Evolutionary conservation across 1,140 invertebrate species (phyloP).

Genomic region (Rhagoletis pomonella): DNA sequence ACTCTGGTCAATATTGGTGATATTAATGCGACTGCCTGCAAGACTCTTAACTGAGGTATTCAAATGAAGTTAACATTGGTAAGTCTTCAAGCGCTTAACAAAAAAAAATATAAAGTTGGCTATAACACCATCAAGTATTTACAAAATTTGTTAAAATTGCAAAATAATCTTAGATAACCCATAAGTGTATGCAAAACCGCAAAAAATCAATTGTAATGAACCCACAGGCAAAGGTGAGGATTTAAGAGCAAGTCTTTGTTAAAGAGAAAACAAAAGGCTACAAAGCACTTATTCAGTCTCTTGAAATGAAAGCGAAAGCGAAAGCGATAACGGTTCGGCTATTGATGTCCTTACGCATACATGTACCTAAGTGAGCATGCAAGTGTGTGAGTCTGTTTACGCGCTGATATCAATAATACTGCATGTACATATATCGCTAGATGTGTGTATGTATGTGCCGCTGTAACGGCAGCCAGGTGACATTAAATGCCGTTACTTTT

Average conservation of each 20-base stretch:
- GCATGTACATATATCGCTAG: no score
- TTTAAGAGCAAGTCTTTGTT: background rate
- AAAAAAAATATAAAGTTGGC: no score
- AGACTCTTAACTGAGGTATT: no score
- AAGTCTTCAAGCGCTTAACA: no score
- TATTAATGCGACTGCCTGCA: no score
- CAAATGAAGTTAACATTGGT: no score
- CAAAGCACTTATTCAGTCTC: background rate
- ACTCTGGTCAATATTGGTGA: no score
- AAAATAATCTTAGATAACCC: background rate
- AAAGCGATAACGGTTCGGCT: background rate
- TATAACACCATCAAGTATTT: no score
- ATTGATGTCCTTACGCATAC: background rate
- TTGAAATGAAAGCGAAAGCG: conserved; percentile 46
- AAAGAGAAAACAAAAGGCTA: background rate
- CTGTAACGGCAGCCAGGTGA: background rate
- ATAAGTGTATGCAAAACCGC: background rate
- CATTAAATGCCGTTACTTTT: conserved; percentile 36
- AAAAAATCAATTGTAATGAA: conserved; percentile 44
- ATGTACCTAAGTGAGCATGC: background rate
- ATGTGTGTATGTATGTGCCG: no score
- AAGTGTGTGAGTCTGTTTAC: no score
- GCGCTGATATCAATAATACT: no score
- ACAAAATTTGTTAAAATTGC: background rate
- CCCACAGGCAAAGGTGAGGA: background rate